phyloP scores from a whole-genome alignment of 2,888 invertebrate genomes.

The Busseola fusca region DNA sequence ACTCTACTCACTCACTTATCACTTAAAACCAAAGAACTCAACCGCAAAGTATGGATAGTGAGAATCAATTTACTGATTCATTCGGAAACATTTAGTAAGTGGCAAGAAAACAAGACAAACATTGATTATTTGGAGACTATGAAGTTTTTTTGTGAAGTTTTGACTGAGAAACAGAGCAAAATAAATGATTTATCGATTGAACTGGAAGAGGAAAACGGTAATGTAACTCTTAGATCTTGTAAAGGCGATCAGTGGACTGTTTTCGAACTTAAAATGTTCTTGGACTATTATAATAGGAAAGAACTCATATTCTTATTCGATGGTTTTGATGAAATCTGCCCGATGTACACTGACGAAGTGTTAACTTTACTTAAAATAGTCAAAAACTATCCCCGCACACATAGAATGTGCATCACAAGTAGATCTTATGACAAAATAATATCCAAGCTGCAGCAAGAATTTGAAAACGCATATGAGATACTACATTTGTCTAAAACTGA shows the following conservation, averaged over 20 bases:
- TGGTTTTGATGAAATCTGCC: constrained; percentile 60
- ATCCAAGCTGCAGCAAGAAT: constrained; percentile 15
- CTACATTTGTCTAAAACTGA: constrained; percentile 22
- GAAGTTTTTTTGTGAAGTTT: constrained; percentile 24
- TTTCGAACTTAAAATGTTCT: constrained; percentile 43
- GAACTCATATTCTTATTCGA: constrained; percentile 54
- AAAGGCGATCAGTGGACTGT: constrained; percentile 7
- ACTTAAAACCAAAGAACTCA: constrained; percentile 39
- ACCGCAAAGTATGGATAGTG: constrained; percentile 48
- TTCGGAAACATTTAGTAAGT: constrained; percentile 30
- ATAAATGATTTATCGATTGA: background rate
- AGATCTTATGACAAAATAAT: constrained; percentile 50
- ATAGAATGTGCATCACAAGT: constrained; percentile 54
- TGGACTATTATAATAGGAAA: constrained; percentile 41
- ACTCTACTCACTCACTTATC: constrained; percentile 57
- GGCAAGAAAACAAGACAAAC: constrained; percentile 23
- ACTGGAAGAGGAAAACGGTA: constrained; percentile 1
- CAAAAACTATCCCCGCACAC: constrained; percentile 6
- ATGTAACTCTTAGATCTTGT: constrained; percentile 12
- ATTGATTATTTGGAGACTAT: constrained; percentile 30
- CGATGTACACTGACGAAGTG: constrained; percentile 43
- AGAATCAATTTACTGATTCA: constrained; percentile 43
- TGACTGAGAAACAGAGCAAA: constrained; percentile 2
- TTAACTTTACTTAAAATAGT: constrained; percentile 25
- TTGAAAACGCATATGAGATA: constrained; percentile 23